A percentile compares a stretch with the other conserved stretches of the same genome.
phyloP scores from a whole-genome alignment of 2,888 invertebrate species.

The Dasypogon diadema region DNA sequence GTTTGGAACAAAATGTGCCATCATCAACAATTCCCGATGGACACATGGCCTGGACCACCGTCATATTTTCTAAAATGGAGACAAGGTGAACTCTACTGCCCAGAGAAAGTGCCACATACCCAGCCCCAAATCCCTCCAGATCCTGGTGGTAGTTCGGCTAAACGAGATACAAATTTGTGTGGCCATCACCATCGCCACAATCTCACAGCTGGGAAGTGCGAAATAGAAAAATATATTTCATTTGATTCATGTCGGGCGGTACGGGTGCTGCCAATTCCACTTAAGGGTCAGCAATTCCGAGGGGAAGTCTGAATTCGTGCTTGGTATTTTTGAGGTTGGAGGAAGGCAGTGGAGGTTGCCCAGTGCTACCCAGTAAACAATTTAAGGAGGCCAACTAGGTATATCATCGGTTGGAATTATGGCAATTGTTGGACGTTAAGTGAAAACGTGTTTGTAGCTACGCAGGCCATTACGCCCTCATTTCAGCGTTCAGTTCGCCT shows the following conservation, averaged over 20 bases:
- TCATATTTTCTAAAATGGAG: conserved; percentile 38
- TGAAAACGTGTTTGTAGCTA: conserved; percentile 43
- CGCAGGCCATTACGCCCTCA: conserved; percentile 2
- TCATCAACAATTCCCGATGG: conserved; percentile 35
- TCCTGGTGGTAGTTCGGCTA: neutral
- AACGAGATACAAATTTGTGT: conserved; percentile 46
- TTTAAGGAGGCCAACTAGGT: conserved; percentile 5
- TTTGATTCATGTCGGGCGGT: conserved; percentile 12
- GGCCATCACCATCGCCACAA: conserved; percentile 24
- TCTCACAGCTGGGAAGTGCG: conserved; percentile 26
- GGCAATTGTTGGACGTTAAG: conserved; percentile 35
- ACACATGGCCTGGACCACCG: neutral
- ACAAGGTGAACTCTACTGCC: conserved; percentile 8
- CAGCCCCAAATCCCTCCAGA: too few relatives aligned
- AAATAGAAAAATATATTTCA: conserved; percentile 44
- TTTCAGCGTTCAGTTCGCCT: neutral
- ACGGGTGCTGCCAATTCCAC: conserved; percentile 20
- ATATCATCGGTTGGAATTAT: conserved; percentile 34
- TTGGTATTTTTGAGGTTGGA: conserved; percentile 14
- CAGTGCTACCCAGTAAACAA: conserved; percentile 36
- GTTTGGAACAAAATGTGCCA: conserved; percentile 26
- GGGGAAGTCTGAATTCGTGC: neutral
- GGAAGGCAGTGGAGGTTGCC: neutral
- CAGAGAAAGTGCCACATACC: neutral
- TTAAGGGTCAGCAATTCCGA: conserved; percentile 17